Evolutionary conservation across 53 echinoderm and acorn worm genomes (phyloP).

Genomic region (Crossaster papposus): DNA sequence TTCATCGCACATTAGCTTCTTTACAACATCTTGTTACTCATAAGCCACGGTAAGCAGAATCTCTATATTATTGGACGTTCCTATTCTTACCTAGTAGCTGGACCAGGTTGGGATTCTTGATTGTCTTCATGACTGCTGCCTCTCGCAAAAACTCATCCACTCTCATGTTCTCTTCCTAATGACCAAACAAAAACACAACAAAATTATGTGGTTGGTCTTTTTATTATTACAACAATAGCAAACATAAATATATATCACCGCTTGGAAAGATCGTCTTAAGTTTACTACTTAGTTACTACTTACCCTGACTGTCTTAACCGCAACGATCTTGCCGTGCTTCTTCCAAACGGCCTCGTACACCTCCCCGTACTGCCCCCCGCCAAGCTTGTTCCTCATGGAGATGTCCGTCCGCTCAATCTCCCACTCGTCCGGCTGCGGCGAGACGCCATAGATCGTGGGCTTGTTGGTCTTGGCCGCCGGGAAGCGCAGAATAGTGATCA

Average conservation of each 20-base stretch:
- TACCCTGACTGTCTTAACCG: conserved; percentile 97
- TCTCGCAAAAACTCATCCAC: conserved; percentile 95
- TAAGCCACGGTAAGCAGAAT: too few relatives aligned
- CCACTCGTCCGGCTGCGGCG: conserved; percentile 93
- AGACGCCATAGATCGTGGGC: conserved; percentile 95
- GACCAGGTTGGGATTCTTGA: conserved; percentile 96
- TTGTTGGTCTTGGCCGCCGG: conserved; percentile 98
- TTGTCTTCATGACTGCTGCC: conserved; percentile 95
- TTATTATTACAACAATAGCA: too few relatives aligned
- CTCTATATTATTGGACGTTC: neutral
- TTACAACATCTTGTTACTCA: too few relatives aligned
- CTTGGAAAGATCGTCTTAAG: too few relatives aligned
- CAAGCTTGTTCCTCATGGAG: conserved; percentile 97
- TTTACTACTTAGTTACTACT: neutral
- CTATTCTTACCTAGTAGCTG: conserved; percentile 98
- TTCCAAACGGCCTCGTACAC: conserved; percentile 98
- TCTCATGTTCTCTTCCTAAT: conserved; percentile 98
- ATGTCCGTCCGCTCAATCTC: conserved; percentile 98
- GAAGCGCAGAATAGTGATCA: conserved; percentile 93
- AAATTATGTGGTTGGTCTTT: neutral
- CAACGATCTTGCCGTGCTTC: conserved; percentile 92
- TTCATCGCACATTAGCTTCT: too few relatives aligned
- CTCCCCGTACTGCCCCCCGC: conserved; percentile 98
- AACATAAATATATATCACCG: too few relatives aligned
- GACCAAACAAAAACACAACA: neutral